Evolutionary conservation across 2,888 invertebrate species (phyloP), one percentile per base, ranked within the genome.

Genomic region (Ophioninae sp.): DNA sequence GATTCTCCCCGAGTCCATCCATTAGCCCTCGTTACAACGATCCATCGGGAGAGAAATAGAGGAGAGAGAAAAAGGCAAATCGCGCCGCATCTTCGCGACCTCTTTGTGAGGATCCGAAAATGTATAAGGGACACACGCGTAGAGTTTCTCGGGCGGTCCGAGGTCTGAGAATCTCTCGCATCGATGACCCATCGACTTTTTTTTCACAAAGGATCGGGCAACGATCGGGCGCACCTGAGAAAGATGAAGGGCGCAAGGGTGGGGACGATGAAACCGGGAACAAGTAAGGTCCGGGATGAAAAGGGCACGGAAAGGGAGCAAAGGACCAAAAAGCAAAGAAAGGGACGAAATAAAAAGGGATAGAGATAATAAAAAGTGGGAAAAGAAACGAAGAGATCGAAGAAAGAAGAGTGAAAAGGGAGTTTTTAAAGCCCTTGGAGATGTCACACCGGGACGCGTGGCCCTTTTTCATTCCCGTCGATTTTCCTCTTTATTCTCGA

Each of bases 121-220:
- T 82, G 74, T 75, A 82, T 50, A 13, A 50, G 7, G 17, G 50
- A 50, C 50, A 50, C 17, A 17, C 17, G 5, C 13, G 50, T 50
- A 50, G 50, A 50, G 17, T 50, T 50, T 50, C 50, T 82, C 56
- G 61, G 21, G 44, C 30, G 56, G 39, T 37, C 59, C 50, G 17
- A 74, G 50, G 67, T 78, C 78, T 72, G 59, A 80, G 64, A 68
- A 44, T 77, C 81, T 72, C 72, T 75, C 67, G 65, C 67, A 69
- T 56, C 84, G 68, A 77, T 83, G 81, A 78, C 56, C 70, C 74
- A 84, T 74, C 81, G 77, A 50, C 75, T 74, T 79, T 74, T 79
- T 74, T 74, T 73, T 78, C 73, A 10, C 23, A 17, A 65, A 65
- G 69, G 80, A 77, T 50, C 72, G 50, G 61, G 44, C 59, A 65